phyloP scores from a whole-genome alignment of 1,140 invertebrate genomes.

The Choristoneura fumiferana region DNA sequence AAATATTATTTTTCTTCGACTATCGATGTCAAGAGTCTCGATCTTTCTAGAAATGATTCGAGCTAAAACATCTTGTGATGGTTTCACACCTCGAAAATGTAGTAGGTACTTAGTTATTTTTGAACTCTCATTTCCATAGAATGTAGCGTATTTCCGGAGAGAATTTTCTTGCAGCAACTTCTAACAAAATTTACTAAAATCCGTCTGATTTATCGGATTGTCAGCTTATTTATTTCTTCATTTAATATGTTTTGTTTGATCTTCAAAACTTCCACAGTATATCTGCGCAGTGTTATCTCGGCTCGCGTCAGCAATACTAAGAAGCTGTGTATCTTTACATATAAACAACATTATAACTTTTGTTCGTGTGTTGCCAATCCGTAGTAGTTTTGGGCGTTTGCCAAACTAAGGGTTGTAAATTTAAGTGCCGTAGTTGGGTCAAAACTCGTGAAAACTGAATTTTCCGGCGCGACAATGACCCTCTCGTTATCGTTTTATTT shows the following conservation, averaged over 20 bases:
- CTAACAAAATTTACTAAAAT: background rate
- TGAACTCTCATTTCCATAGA: background rate
- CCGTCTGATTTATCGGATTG: background rate
- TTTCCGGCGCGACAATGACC: background rate
- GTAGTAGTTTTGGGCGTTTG: constrained; percentile 1
- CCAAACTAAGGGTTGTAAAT: constrained; percentile 5
- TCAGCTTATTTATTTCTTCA: background rate
- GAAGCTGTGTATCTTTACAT: background rate
- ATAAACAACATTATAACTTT: constrained; percentile 8
- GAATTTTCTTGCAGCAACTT: background rate
- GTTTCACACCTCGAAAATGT: too few relatives aligned
- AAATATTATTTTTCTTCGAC: too few relatives aligned
- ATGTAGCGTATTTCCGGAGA: constrained; percentile 1
- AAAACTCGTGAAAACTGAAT: background rate
- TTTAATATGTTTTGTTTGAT: background rate
- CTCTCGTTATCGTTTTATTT: background rate
- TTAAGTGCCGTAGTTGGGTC: background rate
- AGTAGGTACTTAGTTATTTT: too few relatives aligned
- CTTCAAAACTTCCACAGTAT: background rate
- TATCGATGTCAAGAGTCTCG: too few relatives aligned
- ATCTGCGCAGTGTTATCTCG: too few relatives aligned
- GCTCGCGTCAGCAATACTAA: too few relatives aligned
- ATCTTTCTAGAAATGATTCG: too few relatives aligned
- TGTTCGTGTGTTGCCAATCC: constrained; percentile 14
- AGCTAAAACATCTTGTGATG: too few relatives aligned